phyloP scores from a whole-genome alignment of 2,113 vertebrate species.

The Petroica traversi region DNA sequence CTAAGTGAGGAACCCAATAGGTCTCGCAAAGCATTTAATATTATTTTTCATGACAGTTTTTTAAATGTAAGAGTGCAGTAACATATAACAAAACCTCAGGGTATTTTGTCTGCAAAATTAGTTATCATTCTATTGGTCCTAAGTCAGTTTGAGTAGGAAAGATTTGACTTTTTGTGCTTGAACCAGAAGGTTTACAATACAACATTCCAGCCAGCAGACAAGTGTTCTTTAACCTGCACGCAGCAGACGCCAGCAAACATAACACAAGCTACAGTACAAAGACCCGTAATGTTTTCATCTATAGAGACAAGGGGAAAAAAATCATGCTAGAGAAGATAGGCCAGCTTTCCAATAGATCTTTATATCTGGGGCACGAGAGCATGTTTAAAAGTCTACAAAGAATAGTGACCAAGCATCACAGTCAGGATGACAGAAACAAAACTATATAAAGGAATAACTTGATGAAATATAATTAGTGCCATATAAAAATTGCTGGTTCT shows the following conservation, averaged over 20 bases:
- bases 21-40: slow-evolving; percentile 59
- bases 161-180: slow-evolving; percentile 55
- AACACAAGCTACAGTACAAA: slow-evolving; percentile 66
- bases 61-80: slow-evolving; percentile 50
- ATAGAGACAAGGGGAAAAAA: slow-evolving; percentile 67
- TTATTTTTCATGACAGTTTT: slow-evolving; percentile 38
- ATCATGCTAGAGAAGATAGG: slow-evolving; percentile 68
- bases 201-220: slow-evolving; percentile 72
- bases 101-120: slow-evolving; percentile 70
- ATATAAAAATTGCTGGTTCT: background rate
- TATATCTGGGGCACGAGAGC: background rate
- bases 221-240: slow-evolving; percentile 75
- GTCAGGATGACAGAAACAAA: background rate
- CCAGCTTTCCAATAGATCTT: slow-evolving; percentile 53
- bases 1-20: slow-evolving; percentile 28
- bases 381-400: slow-evolving; percentile 69
- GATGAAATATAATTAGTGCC: background rate
- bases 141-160: slow-evolving; percentile 48
- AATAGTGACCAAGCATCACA: background rate
- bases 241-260: slow-evolving; percentile 73
- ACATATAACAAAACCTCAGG: slow-evolving; percentile 59
- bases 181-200: slow-evolving; percentile 49
- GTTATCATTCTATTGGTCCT: slow-evolving; percentile 63
- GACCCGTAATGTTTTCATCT: slow-evolving; percentile 70
- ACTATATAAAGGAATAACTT: background rate